A percentile compares a stretch with the other conserved stretches of the same genome.
phyloP scores from a whole-genome alignment of 2,113 vertebrate species.

The Misgurnus anguillicaudatus region DNA sequence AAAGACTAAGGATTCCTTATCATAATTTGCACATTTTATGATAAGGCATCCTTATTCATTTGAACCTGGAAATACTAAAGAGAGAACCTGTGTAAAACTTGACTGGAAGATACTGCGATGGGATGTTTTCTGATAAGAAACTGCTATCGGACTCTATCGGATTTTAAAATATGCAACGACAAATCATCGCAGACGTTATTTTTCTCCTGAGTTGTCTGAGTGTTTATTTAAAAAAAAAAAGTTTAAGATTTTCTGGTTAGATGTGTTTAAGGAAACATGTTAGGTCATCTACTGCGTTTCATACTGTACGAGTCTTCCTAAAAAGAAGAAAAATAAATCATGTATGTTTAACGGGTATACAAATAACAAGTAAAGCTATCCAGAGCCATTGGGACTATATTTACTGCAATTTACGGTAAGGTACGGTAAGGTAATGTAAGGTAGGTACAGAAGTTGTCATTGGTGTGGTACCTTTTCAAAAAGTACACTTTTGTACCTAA shows the following conservation, averaged over 20 bases:
- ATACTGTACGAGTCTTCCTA: not conserved
- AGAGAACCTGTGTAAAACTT: too few species aligned
- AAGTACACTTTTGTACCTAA: too few species aligned
- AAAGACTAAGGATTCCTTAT: constrained; percentile 38
- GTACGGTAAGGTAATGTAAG: not conserved
- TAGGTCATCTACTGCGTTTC: constrained; percentile 8
- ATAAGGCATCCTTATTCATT: too few species aligned
- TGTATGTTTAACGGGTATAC: too few species aligned
- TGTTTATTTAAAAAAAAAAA: not conserved
- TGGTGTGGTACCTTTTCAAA: too few species aligned
- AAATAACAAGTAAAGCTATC: too few species aligned
- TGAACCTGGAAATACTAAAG: too few species aligned
- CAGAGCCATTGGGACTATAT: too few species aligned
- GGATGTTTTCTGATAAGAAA: too few species aligned
- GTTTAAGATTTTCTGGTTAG: constrained; percentile 6
- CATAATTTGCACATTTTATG: not conserved
- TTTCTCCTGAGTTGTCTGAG: constrained; percentile 29
- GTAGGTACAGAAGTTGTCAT: too few species aligned
- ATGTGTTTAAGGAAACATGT: not conserved
- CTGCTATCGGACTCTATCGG: constrained; percentile 24
- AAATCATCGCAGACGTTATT: constrained; percentile 16
- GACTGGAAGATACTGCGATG: not conserved
- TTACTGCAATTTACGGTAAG: too few species aligned
- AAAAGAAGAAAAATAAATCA: not conserved
- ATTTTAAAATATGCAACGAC: constrained; percentile 41